Evolutionary conservation across 2,797 vertebrate genomes (phyloP).

Genomic region (Characodon lateralis): DNA sequence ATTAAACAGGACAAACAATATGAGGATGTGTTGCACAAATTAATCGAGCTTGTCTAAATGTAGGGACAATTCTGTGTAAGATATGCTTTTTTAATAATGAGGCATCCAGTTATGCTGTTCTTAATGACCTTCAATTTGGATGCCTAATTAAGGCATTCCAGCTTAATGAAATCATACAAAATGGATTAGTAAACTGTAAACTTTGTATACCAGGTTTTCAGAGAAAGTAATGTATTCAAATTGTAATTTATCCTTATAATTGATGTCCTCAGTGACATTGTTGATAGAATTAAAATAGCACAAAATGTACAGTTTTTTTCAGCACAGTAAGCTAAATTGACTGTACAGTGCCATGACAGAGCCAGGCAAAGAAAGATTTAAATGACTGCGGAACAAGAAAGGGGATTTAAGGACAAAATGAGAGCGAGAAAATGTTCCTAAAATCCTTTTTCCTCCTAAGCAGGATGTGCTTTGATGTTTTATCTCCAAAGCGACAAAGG

Average conservation of each 20-base stretch:
- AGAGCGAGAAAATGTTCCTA: slow-evolving; percentile 64
- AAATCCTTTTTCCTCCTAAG: slow-evolving; percentile 69
- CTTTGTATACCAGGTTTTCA: not conserved
- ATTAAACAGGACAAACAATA: not conserved
- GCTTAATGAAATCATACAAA: not conserved
- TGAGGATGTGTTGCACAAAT: not conserved
- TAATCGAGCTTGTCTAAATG: not conserved
- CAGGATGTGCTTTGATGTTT: slow-evolving; percentile 79
- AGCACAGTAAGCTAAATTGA: slow-evolving; percentile 31
- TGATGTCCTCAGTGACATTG: not conserved
- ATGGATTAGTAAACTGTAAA: too few relatives aligned
- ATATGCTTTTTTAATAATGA: not conserved
- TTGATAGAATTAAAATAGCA: not conserved
- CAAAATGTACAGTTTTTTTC: slow-evolving; percentile 48
- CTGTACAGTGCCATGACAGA: slow-evolving; percentile 26
- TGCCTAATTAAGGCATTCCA: not conserved
- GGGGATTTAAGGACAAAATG: slow-evolving; percentile 64
- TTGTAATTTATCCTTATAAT: not conserved
- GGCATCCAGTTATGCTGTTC: not conserved
- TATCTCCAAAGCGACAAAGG: slow-evolving; percentile 75
- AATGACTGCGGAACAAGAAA: slow-evolving; percentile 59
- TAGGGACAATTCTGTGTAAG: not conserved
- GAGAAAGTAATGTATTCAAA: not conserved
- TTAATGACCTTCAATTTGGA: not conserved
- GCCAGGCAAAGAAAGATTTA: slow-evolving; percentile 52